Conservation (phyloP, 1,140 invertebrate species). For the Zaprionus taronus region DNA sequence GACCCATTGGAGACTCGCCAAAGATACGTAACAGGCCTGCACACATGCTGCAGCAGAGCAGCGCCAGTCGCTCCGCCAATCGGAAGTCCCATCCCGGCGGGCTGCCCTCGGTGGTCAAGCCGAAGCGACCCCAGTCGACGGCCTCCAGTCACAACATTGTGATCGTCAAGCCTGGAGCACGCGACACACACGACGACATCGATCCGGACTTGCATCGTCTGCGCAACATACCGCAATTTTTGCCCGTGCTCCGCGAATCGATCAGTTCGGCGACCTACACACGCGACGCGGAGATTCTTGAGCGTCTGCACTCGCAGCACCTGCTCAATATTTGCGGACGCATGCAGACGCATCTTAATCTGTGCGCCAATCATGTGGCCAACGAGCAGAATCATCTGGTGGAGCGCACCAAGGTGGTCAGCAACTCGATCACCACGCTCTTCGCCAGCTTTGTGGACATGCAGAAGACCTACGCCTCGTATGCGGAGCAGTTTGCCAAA, state of each 20-base stretch:
- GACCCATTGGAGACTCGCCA: slow-evolving; percentile 94
- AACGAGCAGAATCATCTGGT: slow-evolving; percentile 90
- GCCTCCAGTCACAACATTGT: slow-evolving; percentile 89
- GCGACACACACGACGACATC: slow-evolving; percentile 87
- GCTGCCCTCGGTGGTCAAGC: slow-evolving; percentile 57
- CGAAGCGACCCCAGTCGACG: slow-evolving; percentile 75
- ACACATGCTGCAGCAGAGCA: slow-evolving; percentile 66
- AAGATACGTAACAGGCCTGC: slow-evolving; percentile 88
- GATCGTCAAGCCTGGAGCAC: slow-evolving; percentile 91
- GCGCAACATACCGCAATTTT: slow-evolving; percentile 94
- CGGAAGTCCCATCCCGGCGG: slow-evolving; percentile 65
- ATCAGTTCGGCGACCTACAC: slow-evolving; percentile 92
- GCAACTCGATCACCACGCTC: slow-evolving; percentile 88
- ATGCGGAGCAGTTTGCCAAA: slow-evolving; percentile 93
- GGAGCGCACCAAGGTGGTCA: slow-evolving; percentile 90
- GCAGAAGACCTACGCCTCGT: slow-evolving; percentile 92
- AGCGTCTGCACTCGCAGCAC: slow-evolving; percentile 89
- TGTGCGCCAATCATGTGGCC: slow-evolving; percentile 89
- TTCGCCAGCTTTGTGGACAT: slow-evolving; percentile 90
- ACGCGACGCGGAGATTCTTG: slow-evolving; percentile 94
- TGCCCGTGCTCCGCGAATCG: slow-evolving; percentile 96
- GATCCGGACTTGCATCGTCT: slow-evolving; percentile 93
- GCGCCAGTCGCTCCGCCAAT: slow-evolving; percentile 54
- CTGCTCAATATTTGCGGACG: slow-evolving; percentile 74
- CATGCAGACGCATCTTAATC: slow-evolving; percentile 87